These are phyloP conservation scores for Pseudorasbora parva DNA, from an alignment of 2,113 vertebrate genomes.

Conservation along the genomic window DNA sequence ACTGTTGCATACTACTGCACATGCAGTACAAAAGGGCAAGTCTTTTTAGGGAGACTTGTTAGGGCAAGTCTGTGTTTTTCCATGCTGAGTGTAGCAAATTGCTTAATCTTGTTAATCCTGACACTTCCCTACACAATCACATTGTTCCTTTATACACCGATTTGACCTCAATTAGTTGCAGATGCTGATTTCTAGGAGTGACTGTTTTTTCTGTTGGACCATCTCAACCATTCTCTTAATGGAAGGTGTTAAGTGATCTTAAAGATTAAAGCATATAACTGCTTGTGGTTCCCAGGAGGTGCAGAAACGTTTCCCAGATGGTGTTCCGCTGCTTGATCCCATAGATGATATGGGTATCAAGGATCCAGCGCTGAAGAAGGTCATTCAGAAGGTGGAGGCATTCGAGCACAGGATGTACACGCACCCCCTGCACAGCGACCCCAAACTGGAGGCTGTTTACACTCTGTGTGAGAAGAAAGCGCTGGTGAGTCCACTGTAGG, in stretches of 20 bases:
- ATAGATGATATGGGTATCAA: conserved; percentile 98
- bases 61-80: neutral
- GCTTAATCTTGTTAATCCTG: neutral
- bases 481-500: conserved; percentile 76
- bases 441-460: conserved; percentile 86
- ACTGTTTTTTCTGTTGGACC: neutral
- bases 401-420: conserved; percentile 98
- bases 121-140: neutral
- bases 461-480: conserved; percentile 97
- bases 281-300: conserved; percentile 83
- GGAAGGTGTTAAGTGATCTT: neutral
- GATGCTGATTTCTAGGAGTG: no score
- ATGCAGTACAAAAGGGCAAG: neutral
- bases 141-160: neutral
- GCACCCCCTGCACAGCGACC: conserved; percentile 92
- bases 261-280: neutral
- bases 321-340: conserved; percentile 90
- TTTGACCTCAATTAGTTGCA: neutral
- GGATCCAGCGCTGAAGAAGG: conserved; percentile 92
- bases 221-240: neutral
- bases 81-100: neutral
- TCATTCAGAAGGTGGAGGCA: conserved; percentile 95
- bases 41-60: no score
- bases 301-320: conserved; percentile 94
- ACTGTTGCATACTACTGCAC: neutral